Evolutionary conservation across 1,140 invertebrate species (phyloP).

Genomic region (Eueides isabella): DNA sequence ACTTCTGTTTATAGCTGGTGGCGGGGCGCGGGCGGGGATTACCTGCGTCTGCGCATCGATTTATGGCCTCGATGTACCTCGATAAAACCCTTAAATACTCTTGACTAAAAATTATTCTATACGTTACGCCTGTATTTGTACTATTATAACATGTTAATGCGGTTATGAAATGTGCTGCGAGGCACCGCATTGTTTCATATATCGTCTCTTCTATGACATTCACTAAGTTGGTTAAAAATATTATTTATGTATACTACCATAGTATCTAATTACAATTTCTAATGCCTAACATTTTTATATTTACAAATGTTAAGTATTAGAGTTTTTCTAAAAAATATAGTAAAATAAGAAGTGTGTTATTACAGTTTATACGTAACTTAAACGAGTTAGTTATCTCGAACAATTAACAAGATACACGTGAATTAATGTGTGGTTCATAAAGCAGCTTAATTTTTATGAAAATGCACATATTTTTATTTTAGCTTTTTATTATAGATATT

Average conservation of each 20-base stretch:
- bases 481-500: conserved; percentile 1
- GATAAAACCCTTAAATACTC: conserved; percentile 81
- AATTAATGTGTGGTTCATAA: conserved; percentile 8
- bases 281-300: no score
- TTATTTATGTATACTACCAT: neutral
- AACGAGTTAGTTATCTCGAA: neutral
- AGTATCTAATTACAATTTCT: neutral
- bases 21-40: conserved; percentile 73
- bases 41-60: conserved; percentile 76
- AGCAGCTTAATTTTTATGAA: neutral
- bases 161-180: neutral
- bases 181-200: neutral
- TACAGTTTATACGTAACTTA: neutral
- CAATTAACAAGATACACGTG: neutral
- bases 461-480: neutral
- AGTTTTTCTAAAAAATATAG: neutral
- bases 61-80: conserved; percentile 74
- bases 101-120: conserved; percentile 73
- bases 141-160: conserved; percentile 43
- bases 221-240: no score
- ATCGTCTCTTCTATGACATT: neutral
- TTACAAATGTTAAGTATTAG: no score
- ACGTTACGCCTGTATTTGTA: conserved; percentile 51
- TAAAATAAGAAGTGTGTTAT: neutral
- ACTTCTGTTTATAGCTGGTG: conserved; percentile 80